Conservation (phyloP, 2,113 vertebrate species). For the Lepidiolamprologus cunningtoni region DNA sequence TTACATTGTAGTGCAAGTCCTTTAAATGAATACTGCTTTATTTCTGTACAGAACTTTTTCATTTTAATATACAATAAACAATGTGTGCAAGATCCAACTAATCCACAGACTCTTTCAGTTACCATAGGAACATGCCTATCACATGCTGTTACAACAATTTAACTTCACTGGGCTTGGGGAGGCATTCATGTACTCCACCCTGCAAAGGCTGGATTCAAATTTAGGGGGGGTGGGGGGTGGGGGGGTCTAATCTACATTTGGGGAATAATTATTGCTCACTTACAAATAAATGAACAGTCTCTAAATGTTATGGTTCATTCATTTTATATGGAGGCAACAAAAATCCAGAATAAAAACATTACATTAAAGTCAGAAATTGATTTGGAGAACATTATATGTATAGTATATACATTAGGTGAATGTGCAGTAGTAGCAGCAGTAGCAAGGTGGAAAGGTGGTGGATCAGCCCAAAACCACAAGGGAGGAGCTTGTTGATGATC, state of each 20-base stretch:
- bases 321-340: neutral
- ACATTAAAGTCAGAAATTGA: fast-evolving
- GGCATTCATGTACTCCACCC: neutral
- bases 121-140: neutral
- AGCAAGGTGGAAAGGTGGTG: neutral
- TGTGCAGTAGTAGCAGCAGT: neutral
- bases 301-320: neutral
- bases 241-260: neutral
- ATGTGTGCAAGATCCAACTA: fast-evolving
- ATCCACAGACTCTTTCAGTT: neutral
- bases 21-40: neutral
- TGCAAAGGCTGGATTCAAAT: neutral
- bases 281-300: neutral
- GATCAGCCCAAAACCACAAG: neutral
- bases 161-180: neutral
- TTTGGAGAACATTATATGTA: neutral
- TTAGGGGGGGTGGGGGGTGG: fast-evolving
- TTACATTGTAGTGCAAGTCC: neutral
- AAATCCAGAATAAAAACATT: neutral
- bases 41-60: neutral
- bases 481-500: neutral
- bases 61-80: neutral
- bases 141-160: neutral
- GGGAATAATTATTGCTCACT: neutral
- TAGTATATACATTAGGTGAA: neutral